A percentile compares a stretch with the other conserved stretches of the same genome.
phyloP scores from a whole-genome alignment of 2,113 vertebrate species.

The Hemiscyllium ocellatum region DNA sequence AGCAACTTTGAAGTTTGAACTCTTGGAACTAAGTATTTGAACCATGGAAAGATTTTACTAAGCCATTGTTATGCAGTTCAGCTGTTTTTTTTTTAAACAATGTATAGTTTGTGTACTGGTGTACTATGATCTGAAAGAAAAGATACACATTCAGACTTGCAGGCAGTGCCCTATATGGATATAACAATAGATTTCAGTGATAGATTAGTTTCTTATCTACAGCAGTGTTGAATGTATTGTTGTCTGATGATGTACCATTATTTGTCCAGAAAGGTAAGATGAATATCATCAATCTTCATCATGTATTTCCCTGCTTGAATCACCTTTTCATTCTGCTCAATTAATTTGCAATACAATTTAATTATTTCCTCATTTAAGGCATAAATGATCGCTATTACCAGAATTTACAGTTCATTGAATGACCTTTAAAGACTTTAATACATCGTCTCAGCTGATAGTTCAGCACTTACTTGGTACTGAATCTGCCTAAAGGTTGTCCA shows the following conservation, averaged over 20 bases:
- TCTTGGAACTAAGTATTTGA: too few relatives aligned
- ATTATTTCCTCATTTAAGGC: background rate
- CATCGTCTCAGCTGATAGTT: background rate
- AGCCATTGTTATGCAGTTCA: too few relatives aligned
- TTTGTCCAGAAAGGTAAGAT: background rate
- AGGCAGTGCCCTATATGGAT: too few relatives aligned
- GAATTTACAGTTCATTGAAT: background rate
- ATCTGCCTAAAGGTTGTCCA: background rate
- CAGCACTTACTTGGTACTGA: background rate
- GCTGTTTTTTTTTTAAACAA: too few relatives aligned
- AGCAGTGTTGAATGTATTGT: background rate
- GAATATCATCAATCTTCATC: background rate
- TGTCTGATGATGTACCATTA: background rate
- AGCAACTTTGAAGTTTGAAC: too few relatives aligned
- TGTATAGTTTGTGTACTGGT: too few relatives aligned
- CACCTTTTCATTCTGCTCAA: background rate
- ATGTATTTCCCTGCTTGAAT: background rate
- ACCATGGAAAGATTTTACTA: too few relatives aligned
- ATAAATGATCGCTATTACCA: background rate
- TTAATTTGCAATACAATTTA: background rate
- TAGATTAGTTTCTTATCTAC: too few relatives aligned
- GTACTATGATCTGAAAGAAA: too few relatives aligned
- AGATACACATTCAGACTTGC: too few relatives aligned
- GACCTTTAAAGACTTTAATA: background rate
- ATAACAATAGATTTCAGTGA: too few relatives aligned